Conservation (phyloP, 2,113 vertebrate genomes). For the Scortum barcoo region DNA sequence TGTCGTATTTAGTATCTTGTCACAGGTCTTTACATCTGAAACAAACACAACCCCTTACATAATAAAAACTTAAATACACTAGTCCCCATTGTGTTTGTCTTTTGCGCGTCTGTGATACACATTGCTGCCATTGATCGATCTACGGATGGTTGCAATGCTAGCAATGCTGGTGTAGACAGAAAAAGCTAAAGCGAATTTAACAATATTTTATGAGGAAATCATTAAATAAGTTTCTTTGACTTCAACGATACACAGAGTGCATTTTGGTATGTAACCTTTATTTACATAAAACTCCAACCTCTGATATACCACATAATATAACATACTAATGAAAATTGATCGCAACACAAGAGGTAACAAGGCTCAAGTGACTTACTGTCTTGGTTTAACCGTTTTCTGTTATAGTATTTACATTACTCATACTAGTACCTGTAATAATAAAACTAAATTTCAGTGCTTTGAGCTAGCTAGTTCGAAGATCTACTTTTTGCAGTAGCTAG, state of each 20-base stretch:
- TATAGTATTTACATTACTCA: neutral
- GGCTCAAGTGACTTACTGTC: too few relatives aligned
- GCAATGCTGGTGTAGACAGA: too few relatives aligned
- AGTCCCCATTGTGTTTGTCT: neutral
- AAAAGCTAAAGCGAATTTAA: too few relatives aligned
- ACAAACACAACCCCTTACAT: slow-evolving; percentile 12
- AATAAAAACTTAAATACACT: neutral
- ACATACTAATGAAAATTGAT: neutral
- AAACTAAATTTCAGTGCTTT: neutral
- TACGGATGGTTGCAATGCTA: neutral
- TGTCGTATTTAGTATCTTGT: neutral
- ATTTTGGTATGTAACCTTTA: neutral
- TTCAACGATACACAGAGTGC: neutral
- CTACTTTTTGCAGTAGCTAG: neutral
- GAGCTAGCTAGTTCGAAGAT: neutral
- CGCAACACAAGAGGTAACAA: neutral
- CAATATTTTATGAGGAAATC: too few relatives aligned
- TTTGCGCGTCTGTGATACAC: neutral
- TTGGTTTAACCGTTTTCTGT: too few relatives aligned
- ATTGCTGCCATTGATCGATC: neutral
- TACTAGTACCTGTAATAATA: neutral
- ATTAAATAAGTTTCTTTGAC: too few relatives aligned
- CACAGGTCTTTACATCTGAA: neutral
- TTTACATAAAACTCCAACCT: neutral
- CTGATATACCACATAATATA: neutral